Percentiles rank a stretch among this genome's conserved stretches.
These are phyloP conservation scores for Orcinus orca DNA, from an alignment of 2,113 vertebrate species.

Conservation along the genomic window DNA sequence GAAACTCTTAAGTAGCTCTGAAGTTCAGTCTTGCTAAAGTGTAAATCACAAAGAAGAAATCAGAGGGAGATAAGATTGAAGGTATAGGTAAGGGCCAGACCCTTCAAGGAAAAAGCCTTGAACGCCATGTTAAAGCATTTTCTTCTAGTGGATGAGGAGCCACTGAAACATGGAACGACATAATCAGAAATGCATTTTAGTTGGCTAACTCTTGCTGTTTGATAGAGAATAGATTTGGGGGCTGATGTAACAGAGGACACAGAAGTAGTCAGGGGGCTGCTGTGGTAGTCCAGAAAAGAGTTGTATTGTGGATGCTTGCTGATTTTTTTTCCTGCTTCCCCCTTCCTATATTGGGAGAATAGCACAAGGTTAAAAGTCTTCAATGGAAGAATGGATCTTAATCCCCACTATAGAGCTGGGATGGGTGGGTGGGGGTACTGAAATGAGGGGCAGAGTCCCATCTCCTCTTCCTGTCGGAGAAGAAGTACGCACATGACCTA, in stretches of 20 bases:
- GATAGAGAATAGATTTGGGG: not conserved
- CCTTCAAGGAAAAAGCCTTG: not conserved
- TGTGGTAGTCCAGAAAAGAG: not conserved
- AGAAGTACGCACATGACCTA: not conserved
- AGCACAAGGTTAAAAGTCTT: not conserved
- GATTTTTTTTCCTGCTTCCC: not conserved
- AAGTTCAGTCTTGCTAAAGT: not conserved
- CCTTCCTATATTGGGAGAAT: not conserved
- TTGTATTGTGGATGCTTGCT: not conserved
- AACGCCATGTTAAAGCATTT: not conserved
- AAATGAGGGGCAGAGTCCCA: not conserved
- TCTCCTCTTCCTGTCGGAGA: not conserved
- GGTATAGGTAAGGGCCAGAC: not conserved
- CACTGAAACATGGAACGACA: not conserved
- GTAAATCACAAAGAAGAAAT: slow-evolving; percentile 15
- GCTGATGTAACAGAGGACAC: not conserved
- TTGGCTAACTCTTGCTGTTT: not conserved
- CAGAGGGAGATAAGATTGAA: not conserved
- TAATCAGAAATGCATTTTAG: not conserved
- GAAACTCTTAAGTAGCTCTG: not conserved
- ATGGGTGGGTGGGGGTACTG: not conserved
- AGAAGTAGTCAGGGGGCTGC: not conserved
- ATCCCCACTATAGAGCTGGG: not conserved
- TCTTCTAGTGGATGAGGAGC: not conserved
- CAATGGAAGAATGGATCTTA: not conserved